Base-by-base conservation (phyloP, 2,113 vertebrate genomes). In the Gallinago paraguaiae region DNA sequence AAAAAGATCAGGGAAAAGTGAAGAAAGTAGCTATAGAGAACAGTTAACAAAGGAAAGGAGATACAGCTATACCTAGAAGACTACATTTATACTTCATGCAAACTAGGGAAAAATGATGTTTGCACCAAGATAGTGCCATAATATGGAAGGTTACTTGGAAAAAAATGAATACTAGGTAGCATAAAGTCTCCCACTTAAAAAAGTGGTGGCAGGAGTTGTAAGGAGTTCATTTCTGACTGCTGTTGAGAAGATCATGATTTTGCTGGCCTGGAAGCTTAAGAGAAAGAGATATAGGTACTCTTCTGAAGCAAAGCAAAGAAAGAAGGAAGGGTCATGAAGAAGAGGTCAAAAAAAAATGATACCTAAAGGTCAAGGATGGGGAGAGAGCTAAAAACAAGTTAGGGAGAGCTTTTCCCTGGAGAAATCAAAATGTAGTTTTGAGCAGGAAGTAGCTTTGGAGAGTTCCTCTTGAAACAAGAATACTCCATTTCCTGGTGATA, bases 361-460 rank as follows among this genome's bases (percentile, higher is more conserved):
- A 95, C 85, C 72, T 78, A 74, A 92, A 95, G 92, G 85, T 96
- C 95, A 97, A 95, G 93, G 92, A 95, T 96, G n/a, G 28, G 60
- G 67, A 90, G 75, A 88, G 31, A 94, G 43, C 28, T 90, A 94
- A 96, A 95, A 96, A 92, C 56, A 87, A 67, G 35, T 81, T 88
- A 93, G 39, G 57, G 86, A 92, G 57, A 81, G 78, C 45, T 37
- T 95, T 96, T 95, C 80, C 88, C 90, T 83, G 53, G 79, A 93
- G 88, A 95, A 94, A 93, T 92, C 75, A 88, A 92, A 93, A 94
- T 50, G 33, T 81, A 88, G 94, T 96, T 96, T 91, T 82, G 61
- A 95, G 53, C 90, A 95, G 95, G 95, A 96, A 95, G 88, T 95
- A 93, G 43, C 88, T 96, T 83, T 94, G 82, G 83, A 94, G 88